Evolutionary conservation across 2,888 invertebrate species (phyloP), one percentile per base, ranked within the genome.

Genomic region (Standfussiana lucernea): DNA sequence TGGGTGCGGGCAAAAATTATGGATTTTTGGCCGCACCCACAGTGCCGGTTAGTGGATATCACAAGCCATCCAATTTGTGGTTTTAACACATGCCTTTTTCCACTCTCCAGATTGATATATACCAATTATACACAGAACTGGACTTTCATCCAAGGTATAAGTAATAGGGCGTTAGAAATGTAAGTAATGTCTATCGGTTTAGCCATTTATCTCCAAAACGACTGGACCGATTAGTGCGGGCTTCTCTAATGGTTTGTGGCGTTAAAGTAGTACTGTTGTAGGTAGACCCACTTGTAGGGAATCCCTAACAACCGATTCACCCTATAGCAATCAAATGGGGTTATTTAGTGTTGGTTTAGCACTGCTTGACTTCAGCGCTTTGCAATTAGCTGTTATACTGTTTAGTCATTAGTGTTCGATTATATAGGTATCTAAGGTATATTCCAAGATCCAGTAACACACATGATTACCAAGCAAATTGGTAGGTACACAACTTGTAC

Each of bases 211-310:
- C 86, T 83, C 78, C 66, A 74, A 82, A 83, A 83, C 78, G 86
- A 74, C 82, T 85, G 50, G 45, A 75, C 82, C 85, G 83, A 83
- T 83, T 83, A 85, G 78, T 85, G 78, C 65, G 86, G 83, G 50
- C 65, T 72, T 5, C 65, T 72, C 77, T 85, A 85, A 83, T 85
- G 86, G 86, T 69, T 81, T 83, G 83, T 68, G 82, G 78, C 69
- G 77, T 68, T 83, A 85, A 71, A 85, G 82, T 85, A 73, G 72
- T 85, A 69, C 81, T 70, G n/a, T n/a, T n/a, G 72, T 71, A 77
- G 64, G 82, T 61, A 80, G 80, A 62, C 80, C 67, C 59, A 65
- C 70, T 64, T 71, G 71, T 73, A 80, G 35, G 45, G 61, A 53
- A 78, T 67, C 83, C 71, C 71, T 42, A 62, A 56, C 78, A 62